Percentiles rank a stretch among this genome's conserved stretches.
Evolutionary conservation across 2,888 invertebrate genomes (phyloP).

Genomic region (Volucella inflata): DNA sequence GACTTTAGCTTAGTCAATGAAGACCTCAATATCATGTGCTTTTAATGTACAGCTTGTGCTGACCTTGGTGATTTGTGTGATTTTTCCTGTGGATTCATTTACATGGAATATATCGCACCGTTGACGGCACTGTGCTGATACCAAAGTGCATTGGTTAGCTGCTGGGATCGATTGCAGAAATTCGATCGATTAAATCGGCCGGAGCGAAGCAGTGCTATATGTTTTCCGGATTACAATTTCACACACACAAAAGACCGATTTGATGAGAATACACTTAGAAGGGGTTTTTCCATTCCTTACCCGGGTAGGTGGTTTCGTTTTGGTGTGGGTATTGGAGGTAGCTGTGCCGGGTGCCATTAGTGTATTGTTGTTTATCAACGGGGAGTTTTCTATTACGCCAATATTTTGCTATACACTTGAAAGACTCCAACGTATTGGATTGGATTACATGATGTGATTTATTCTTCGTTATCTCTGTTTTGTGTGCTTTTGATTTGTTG

Average conservation of each 20-base stretch:
- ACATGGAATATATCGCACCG: conserved; percentile 22
- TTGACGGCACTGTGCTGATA: not conserved
- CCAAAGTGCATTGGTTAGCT: conserved; percentile 11
- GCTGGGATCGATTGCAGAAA: conserved; percentile 48
- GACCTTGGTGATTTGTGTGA: conserved; percentile 28
- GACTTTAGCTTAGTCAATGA: not conserved
- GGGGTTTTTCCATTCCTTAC: conserved; percentile 46
- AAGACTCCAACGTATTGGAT: conserved; percentile 22
- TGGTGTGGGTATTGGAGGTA: not conserved
- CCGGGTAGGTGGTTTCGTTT: not conserved
- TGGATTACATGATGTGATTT: conserved; percentile 21
- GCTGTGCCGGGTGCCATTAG: conserved; percentile 3
- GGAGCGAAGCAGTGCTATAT: conserved; percentile 19
- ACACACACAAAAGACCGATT: conserved; percentile 28
- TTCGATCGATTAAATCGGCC: conserved; percentile 11
- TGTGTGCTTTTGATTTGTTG: conserved; percentile 5
- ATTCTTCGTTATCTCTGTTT: not conserved
- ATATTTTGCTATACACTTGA: conserved; percentile 24
- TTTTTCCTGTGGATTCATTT: conserved; percentile 7
- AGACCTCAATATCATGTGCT: conserved; percentile 30
- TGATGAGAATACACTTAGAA: conserved; percentile 30
- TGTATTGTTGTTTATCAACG: conserved; percentile 27
- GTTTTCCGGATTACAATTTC: conserved; percentile 58
- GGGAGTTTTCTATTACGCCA: conserved; percentile 28
- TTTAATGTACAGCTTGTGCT: conserved; percentile 18